Evolutionary conservation across 1,140 invertebrate species (phyloP).

Genomic region (Musca vetustissima): DNA sequence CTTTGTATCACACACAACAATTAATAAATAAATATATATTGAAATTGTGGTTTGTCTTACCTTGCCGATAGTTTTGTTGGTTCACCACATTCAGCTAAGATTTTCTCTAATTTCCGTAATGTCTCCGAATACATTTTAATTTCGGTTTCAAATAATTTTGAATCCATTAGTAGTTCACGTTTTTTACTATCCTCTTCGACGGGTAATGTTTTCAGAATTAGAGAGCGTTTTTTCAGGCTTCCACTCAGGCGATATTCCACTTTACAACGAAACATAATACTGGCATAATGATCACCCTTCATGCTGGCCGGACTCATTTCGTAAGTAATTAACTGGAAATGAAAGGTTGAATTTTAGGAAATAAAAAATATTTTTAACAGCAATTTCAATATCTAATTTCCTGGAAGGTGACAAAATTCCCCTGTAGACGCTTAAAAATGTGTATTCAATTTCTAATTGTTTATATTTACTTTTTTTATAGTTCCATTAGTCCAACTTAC

Average conservation of each 20-base stretch:
- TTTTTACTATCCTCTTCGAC: slow-evolving; percentile 38
- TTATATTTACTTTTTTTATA: too few species aligned
- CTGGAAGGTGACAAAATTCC: too few species aligned
- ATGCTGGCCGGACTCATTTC: slow-evolving; percentile 36
- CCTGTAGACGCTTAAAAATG: too few species aligned
- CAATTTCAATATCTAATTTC: too few species aligned
- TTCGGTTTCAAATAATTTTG: slow-evolving; percentile 36
- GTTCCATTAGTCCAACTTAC: too few species aligned
- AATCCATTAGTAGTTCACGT: slow-evolving; percentile 31
- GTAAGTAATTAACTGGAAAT: slow-evolving; percentile 24
- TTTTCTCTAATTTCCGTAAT: slow-evolving; percentile 35
- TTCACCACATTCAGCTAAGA: slow-evolving; percentile 33
- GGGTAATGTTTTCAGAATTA: slow-evolving; percentile 43
- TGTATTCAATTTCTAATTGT: too few species aligned
- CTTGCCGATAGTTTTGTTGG: slow-evolving; percentile 5
- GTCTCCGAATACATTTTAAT: slow-evolving; percentile 36
- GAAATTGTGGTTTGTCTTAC: not conserved
- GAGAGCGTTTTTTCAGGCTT: slow-evolving; percentile 25
- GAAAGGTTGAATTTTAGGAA: not conserved
- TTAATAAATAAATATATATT: too few species aligned
- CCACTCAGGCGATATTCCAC: slow-evolving; percentile 23
- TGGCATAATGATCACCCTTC: slow-evolving; percentile 48
- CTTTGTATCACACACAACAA: not conserved
- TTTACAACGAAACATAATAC: slow-evolving; percentile 40
- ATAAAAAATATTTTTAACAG: not conserved